These are phyloP conservation scores for Corella eumyota DNA, from an alignment of 23 tunicate genomes.

Conservation along the genomic window DNA sequence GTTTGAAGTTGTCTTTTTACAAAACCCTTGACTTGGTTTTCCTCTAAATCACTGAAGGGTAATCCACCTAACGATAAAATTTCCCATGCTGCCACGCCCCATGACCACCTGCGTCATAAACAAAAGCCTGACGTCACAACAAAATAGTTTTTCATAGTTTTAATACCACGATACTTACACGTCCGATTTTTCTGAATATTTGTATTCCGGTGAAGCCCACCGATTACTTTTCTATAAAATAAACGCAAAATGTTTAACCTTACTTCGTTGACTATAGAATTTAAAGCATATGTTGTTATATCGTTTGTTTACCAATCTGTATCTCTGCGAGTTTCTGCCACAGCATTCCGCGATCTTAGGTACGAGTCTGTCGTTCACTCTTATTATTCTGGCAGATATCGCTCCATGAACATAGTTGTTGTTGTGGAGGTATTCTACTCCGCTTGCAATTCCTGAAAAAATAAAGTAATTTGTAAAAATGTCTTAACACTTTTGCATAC, in stretches of 20 bases:
- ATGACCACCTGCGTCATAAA: slow-evolving; percentile 28
- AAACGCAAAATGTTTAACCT: too few species aligned
- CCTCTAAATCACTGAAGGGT: slow-evolving; percentile 24
- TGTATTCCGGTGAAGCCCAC: slow-evolving; percentile 41
- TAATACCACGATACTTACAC: slow-evolving; percentile 16
- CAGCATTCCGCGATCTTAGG: slow-evolving; percentile 54
- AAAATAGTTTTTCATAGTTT: neutral
- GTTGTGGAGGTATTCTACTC: slow-evolving; percentile 34
- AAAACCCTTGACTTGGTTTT: slow-evolving; percentile 9
- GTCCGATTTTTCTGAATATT: slow-evolving; percentile 37
- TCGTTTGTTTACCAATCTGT: slow-evolving; percentile 29
- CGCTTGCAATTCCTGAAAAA: slow-evolving; percentile 29
- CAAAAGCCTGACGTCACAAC: neutral
- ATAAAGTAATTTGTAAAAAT: too few species aligned
- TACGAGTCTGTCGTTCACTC: slow-evolving; percentile 15
- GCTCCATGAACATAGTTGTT: slow-evolving; percentile 48
- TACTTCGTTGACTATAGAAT: too few species aligned
- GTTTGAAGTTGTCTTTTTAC: slow-evolving; percentile 23
- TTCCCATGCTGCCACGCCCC: slow-evolving; percentile 48
- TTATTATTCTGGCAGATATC: slow-evolving; percentile 17
- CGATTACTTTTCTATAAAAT: slow-evolving; percentile 23
- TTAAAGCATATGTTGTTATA: too few species aligned
- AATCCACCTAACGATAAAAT: slow-evolving; percentile 43
- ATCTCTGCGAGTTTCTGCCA: slow-evolving; percentile 26
- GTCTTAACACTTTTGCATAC: too few species aligned